Evolutionary conservation across 1,140 invertebrate species (phyloP).

Genomic region (Halesus radiatus): DNA sequence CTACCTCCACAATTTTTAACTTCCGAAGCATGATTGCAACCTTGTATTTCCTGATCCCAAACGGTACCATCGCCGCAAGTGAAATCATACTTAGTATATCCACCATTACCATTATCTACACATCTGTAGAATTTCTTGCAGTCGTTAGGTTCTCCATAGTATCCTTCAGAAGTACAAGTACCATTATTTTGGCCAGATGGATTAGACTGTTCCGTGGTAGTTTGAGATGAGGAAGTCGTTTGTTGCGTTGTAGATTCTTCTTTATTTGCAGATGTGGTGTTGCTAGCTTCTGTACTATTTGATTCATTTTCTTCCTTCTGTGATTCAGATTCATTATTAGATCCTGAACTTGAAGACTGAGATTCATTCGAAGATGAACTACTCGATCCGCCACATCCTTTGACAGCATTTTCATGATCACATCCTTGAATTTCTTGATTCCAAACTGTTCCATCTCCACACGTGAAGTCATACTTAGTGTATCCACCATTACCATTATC

Average conservation of each 20-base stretch:
- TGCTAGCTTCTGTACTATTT: not conserved
- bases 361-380: slow-evolving; percentile 43
- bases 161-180: slow-evolving; percentile 67
- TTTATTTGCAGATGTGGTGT: not conserved
- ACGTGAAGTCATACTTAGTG: slow-evolving; percentile 78
- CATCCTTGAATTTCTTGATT: slow-evolving; percentile 77
- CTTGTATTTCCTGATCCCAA: slow-evolving; percentile 78
- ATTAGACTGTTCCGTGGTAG: slow-evolving; percentile 71
- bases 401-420: slow-evolving; percentile 75
- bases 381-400: slow-evolving; percentile 58
- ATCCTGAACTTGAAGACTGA: slow-evolving; percentile 41
- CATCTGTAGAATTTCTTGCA: slow-evolving; percentile 84
- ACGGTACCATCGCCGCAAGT: slow-evolving; percentile 80
- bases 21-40: slow-evolving; percentile 77
- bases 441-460: slow-evolving; percentile 82
- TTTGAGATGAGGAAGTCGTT: slow-evolving; percentile 59
- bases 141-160: slow-evolving; percentile 65
- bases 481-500: slow-evolving; percentile 72
- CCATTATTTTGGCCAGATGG: slow-evolving; percentile 58
- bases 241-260: slow-evolving; percentile 28
- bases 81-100: slow-evolving; percentile 78
- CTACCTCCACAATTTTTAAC: slow-evolving; percentile 62
- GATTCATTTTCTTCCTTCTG: slow-evolving; percentile 9
- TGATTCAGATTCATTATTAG: slow-evolving; percentile 45
- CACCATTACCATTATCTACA: slow-evolving; percentile 73